A percentile compares a stretch with the other conserved stretches of the same genome.
phyloP scores from a whole-genome alignment of 2,113 vertebrate genomes.

The Casuarius casuarius region DNA sequence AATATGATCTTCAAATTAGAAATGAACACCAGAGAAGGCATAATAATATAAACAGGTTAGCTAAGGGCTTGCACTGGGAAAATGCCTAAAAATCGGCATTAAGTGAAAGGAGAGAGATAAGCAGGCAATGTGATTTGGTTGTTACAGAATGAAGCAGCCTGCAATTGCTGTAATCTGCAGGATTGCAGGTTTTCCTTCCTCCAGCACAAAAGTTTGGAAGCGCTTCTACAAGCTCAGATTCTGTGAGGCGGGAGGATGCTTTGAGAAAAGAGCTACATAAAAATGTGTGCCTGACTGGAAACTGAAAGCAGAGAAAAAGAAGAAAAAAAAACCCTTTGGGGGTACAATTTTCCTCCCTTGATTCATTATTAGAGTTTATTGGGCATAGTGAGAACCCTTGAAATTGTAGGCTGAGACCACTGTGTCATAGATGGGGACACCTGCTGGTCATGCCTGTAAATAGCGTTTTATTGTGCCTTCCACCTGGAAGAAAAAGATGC shows the following conservation, averaged over 20 bases:
- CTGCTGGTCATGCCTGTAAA: not conserved
- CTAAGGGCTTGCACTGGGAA: not conserved
- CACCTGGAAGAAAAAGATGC: not conserved
- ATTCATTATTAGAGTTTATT: not conserved
- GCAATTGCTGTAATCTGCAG: constrained; percentile 42
- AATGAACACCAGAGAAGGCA: not conserved
- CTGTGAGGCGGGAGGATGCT: not conserved
- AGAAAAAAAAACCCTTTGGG: not conserved
- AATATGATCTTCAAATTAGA: not conserved
- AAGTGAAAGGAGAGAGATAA: not conserved
- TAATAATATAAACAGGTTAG: not conserved
- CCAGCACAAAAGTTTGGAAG: constrained; percentile 10
- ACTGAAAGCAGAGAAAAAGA: not conserved
- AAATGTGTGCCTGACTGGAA: constrained; percentile 36
- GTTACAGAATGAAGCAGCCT: constrained; percentile 16
- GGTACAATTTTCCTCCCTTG: not conserved
- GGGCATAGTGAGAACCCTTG: not conserved
- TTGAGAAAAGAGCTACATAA: not conserved
- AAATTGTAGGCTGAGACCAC: not conserved
- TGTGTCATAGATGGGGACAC: not conserved
- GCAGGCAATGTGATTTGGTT: not conserved
- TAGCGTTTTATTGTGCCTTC: not conserved
- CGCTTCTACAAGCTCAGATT: constrained; percentile 1
- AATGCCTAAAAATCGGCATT: constrained; percentile 34
- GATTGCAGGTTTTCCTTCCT: constrained; percentile 21